Evolutionary conservation across 2,113 vertebrate genomes (phyloP).

Genomic region (Psettodes erumei): DNA sequence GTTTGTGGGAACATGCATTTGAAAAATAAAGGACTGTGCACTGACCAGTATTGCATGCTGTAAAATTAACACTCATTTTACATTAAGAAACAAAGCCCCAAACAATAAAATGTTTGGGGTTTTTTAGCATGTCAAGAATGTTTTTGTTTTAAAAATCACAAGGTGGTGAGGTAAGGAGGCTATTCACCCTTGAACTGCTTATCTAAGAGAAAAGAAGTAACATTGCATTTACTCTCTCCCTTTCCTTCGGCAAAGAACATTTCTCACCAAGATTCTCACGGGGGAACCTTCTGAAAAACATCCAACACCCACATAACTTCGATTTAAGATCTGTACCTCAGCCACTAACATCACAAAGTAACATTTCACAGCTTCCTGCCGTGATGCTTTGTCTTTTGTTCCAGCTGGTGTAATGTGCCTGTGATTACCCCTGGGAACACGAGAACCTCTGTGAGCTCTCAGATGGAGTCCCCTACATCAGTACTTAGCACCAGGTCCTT

Average conservation of each 20-base stretch:
- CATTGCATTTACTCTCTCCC: conserved; percentile 43
- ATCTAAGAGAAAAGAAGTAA: conserved; percentile 48
- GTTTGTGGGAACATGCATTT: conserved; percentile 21
- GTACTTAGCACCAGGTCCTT: conserved; percentile 25
- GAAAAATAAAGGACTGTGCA: conserved; percentile 1
- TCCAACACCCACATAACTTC: conserved; percentile 73
- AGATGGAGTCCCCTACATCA: conserved; percentile 9
- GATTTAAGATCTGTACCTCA: conserved; percentile 63
- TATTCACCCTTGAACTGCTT: conserved; percentile 63
- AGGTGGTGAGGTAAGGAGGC: conserved; percentile 48
- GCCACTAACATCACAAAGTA: conserved; percentile 56
- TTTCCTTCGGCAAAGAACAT: conserved; percentile 69
- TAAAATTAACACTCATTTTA: conserved; percentile 14
- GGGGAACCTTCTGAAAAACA: conserved; percentile 72
- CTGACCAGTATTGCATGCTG: neutral
- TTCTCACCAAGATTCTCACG: conserved; percentile 61
- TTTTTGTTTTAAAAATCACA: conserved; percentile 60
- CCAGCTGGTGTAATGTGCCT: conserved; percentile 26
- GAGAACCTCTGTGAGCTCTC: conserved; percentile 4
- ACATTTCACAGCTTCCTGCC: conserved; percentile 47
- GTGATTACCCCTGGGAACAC: conserved; percentile 43
- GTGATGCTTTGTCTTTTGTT: conserved; percentile 39
- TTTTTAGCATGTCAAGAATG: conserved; percentile 34
- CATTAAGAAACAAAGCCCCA: neutral
- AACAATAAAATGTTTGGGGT: conserved; percentile 14